Conservation (phyloP, 2,797 vertebrate genomes). For the Cheracebus regulus region DNA sequence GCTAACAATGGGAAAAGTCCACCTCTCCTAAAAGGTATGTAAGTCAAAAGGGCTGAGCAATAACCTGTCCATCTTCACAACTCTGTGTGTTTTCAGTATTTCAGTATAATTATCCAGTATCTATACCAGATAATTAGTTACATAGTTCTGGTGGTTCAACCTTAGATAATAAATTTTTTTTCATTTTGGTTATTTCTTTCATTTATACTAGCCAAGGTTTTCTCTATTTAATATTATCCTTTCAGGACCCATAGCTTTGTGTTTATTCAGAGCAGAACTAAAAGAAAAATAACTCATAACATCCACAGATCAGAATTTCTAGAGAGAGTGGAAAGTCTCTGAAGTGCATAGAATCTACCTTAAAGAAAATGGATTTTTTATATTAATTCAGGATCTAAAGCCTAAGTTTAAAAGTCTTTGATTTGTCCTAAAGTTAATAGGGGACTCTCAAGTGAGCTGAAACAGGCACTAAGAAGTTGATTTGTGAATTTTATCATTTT, state of each 20-base stretch:
- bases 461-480: neutral
- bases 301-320: neutral
- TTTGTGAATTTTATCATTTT: neutral
- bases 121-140: neutral
- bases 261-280: neutral
- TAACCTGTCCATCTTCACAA: neutral
- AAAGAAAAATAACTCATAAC: neutral
- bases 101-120: neutral
- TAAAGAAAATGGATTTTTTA: slow-evolving; percentile 18
- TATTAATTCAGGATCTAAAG: neutral
- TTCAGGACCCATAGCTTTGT: neutral
- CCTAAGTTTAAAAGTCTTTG: neutral
- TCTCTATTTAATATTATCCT: neutral
- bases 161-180: neutral
- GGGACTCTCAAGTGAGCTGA: neutral
- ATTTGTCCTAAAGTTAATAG: neutral
- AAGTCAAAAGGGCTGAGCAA: neutral
- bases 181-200: neutral
- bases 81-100: neutral
- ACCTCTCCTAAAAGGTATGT: neutral
- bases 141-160: neutral
- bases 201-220: neutral
- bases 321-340: neutral
- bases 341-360: neutral
- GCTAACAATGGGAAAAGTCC: neutral